phyloP scores from a whole-genome alignment of 2,113 vertebrate species.

The Indri indri region DNA sequence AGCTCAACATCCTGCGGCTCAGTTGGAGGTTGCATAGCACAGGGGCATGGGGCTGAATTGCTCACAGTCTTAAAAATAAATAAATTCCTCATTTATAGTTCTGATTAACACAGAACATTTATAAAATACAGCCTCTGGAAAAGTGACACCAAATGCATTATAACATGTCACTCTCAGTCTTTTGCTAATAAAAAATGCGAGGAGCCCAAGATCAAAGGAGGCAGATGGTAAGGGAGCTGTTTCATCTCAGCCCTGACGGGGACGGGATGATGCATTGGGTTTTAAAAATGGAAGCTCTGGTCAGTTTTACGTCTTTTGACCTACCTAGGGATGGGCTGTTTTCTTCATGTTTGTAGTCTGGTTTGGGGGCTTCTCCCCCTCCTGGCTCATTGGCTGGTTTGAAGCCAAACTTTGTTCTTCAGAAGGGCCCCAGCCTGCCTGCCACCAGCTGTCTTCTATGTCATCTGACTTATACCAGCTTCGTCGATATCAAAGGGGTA shows the following conservation, averaged over 20 bases:
- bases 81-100: conserved; percentile 31
- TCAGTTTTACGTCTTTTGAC: neutral
- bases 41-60: neutral
- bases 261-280: neutral
- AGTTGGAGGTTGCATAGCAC: neutral
- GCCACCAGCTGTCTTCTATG: neutral
- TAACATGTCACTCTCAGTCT: neutral
- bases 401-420: conserved; percentile 9
- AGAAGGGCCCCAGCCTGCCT: neutral
- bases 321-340: neutral
- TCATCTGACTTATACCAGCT: conserved; percentile 8
- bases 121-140: conserved; percentile 33
- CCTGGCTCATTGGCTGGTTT: neutral
- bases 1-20: neutral
- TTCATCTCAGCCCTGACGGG: neutral
- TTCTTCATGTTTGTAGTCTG: neutral
- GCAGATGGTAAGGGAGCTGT: neutral
- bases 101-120: neutral
- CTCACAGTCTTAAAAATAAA: neutral
- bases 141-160: neutral
- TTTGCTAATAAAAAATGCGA: neutral
- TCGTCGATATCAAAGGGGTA: neutral
- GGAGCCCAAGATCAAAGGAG: conserved; percentile 31
- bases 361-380: neutral
- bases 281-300: neutral